These are phyloP conservation scores for Drosophila nr. perissopoda DNA, from an alignment of 2,888 invertebrate species.

Conservation along the genomic window DNA sequence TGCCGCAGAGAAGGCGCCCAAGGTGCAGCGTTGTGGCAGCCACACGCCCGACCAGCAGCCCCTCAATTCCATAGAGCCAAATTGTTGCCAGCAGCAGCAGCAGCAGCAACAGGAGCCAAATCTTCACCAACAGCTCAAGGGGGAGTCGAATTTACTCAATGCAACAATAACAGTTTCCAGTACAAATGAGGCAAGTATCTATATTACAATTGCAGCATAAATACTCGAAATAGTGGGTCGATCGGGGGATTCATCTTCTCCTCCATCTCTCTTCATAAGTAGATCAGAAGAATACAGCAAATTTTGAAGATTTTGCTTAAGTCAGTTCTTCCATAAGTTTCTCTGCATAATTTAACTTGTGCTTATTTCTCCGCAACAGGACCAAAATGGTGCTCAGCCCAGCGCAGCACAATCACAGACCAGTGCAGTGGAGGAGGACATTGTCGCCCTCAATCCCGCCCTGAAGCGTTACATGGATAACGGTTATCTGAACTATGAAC, in stretches of 20 bases:
- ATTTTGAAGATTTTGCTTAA: too few relatives aligned
- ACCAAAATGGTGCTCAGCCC: neutral
- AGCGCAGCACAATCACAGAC: slow-evolving; percentile 13
- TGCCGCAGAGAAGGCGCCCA: slow-evolving; percentile 54
- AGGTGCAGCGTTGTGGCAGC: slow-evolving; percentile 56
- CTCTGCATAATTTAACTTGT: neutral
- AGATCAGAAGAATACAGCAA: neutral
- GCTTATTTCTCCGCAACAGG: neutral
- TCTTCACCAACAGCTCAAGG: neutral
- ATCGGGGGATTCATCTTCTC: neutral
- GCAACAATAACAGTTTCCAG: slow-evolving; percentile 15
- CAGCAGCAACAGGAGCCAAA: slow-evolving; percentile 9
- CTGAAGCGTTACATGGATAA: slow-evolving; percentile 52
- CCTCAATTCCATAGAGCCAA: slow-evolving; percentile 19
- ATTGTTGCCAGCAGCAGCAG: slow-evolving; percentile 9
- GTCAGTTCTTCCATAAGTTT: neutral
- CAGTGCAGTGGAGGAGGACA: slow-evolving; percentile 21
- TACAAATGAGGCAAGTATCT: slow-evolving; percentile 55
- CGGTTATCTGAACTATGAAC: slow-evolving; percentile 68
- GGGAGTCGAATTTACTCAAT: slow-evolving; percentile 11
- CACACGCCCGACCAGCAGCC: slow-evolving; percentile 16
- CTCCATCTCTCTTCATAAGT: neutral
- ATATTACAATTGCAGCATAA: too few relatives aligned
- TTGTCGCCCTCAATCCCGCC: slow-evolving; percentile 40
- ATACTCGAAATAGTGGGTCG: neutral